Evolutionary conservation across 2,888 invertebrate genomes (phyloP).

Genomic region (Pandemis corylana): DNA sequence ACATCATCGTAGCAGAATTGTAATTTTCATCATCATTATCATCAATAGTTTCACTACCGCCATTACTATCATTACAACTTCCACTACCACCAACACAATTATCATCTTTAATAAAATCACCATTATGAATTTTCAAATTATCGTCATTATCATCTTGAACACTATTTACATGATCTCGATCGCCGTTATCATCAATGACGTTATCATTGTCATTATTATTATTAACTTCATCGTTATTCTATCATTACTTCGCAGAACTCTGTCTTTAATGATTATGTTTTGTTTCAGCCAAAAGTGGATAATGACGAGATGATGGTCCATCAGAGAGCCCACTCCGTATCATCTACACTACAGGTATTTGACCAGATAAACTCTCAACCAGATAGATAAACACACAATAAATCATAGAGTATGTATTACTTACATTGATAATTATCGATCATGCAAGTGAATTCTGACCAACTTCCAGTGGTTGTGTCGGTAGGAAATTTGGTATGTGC

Average conservation of each 20-base stretch:
- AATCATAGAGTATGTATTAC: too few relatives aligned
- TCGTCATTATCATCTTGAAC: not conserved
- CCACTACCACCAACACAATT: not conserved
- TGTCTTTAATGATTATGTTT: slow-evolving; percentile 36
- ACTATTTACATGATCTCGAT: not conserved
- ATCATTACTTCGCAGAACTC: too few relatives aligned
- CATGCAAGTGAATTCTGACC: not conserved
- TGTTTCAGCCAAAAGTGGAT: slow-evolving; percentile 76
- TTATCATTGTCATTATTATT: too few relatives aligned
- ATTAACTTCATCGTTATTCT: not conserved
- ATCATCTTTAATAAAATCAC: not conserved
- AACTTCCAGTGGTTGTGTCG: too few relatives aligned
- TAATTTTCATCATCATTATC: not conserved
- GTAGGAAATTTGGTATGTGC: too few relatives aligned
- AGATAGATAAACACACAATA: too few relatives aligned
- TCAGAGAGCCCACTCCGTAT: slow-evolving; percentile 86
- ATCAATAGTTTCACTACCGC: not conserved
- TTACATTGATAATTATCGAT: too few relatives aligned
- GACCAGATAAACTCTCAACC: not conserved
- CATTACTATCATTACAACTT: not conserved
- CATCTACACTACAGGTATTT: slow-evolving; percentile 79
- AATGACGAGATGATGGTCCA: slow-evolving; percentile 83
- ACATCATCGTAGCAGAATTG: not conserved
- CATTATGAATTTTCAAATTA: not conserved
- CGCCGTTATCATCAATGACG: too few relatives aligned